Base-by-base conservation (phyloP, 2,888 invertebrate species). In the Phortica okadai region DNA sequence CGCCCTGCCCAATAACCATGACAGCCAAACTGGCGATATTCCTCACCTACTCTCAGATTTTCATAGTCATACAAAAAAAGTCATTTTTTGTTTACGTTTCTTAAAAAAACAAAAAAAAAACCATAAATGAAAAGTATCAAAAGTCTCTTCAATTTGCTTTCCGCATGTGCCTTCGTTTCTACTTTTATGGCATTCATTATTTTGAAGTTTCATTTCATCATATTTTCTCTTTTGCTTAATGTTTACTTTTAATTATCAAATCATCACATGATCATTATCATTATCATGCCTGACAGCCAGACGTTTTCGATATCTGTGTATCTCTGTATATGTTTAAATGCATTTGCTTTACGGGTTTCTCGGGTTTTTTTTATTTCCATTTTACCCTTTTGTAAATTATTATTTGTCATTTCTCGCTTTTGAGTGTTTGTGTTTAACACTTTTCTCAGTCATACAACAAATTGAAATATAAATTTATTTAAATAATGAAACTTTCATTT, bases 211-310 rank as follows among this genome's bases (percentile, higher is more conserved):
- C 54, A 72, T 56, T 72, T 72, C 33, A 56, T 72, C 33, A 54
- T 66, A 6, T 82, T 84, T 82, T 83, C 79, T 84, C 80, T 82
- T 81, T 80, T 76, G 79, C 79, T 79, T 79, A 78, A 80, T 86
- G 82, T 86, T 88, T 86, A 80, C 83, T 83, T 88, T 88, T 86
- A 88, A 88, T 86, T 88, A 86, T 82, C 83, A 88, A 86, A 86
- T 86, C 85, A 83, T 85, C 85, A 85, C 81, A 88, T 83, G 88
- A 86, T 85, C 86, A 82, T 85, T 86, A 83, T 78, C 79, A 74
- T 75, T 80, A 79, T 74, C 78, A 76, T 78, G 76, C 21, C 42
- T 66, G 11, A 33, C 42, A 2, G 6, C 14, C 50, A 50, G 8
- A 11, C 50, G 8, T 8, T 50, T 14, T 50, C 10, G 14, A 8